Conservation (phyloP, 1,140 invertebrate species). For the Thereuonema tuberculata region DNA sequence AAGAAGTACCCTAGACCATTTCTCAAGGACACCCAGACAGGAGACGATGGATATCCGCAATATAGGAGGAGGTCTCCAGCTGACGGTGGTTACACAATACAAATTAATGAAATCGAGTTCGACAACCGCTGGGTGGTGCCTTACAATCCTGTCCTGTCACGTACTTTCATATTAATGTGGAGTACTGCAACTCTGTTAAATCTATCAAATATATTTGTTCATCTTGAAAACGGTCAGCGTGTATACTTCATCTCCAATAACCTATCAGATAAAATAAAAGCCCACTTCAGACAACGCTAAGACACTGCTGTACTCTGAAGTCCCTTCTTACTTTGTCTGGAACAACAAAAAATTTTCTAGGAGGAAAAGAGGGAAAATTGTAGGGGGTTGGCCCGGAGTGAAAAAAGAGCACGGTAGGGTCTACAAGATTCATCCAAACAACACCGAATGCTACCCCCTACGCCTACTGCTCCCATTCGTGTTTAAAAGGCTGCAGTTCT, state of each 20-base stretch:
- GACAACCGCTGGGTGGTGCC: conserved; percentile 40
- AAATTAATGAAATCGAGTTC: conserved; percentile 17
- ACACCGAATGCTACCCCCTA: conserved; percentile 23
- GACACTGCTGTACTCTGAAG: conserved; percentile 24
- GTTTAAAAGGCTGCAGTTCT: no score
- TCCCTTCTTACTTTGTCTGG: conserved; percentile 25
- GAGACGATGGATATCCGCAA: conserved; percentile 30
- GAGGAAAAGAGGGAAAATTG: conserved; percentile 16
- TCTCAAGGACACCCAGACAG: conserved; percentile 25
- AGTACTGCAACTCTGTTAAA: conserved; percentile 15
- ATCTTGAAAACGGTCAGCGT: no score
- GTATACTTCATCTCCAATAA: conserved; percentile 25
- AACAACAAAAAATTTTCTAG: conserved; percentile 13
- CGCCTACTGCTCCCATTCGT: conserved; percentile 23
- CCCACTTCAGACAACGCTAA: conserved; percentile 30
- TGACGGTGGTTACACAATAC: not conserved
- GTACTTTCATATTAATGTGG: conserved; percentile 31
- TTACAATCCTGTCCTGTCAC: conserved; percentile 36
- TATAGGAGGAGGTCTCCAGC: conserved; percentile 23
- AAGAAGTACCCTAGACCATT: conserved; percentile 31
- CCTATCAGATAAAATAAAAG: no score
- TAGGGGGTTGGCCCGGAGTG: conserved; percentile 18
- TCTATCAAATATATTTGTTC: conserved; percentile 12
- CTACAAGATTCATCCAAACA: conserved; percentile 27
- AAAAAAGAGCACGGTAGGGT: conserved; percentile 18